phyloP scores from a whole-genome alignment of 1,140 invertebrate genomes.

The Mycetomoellerius zeteki region DNA sequence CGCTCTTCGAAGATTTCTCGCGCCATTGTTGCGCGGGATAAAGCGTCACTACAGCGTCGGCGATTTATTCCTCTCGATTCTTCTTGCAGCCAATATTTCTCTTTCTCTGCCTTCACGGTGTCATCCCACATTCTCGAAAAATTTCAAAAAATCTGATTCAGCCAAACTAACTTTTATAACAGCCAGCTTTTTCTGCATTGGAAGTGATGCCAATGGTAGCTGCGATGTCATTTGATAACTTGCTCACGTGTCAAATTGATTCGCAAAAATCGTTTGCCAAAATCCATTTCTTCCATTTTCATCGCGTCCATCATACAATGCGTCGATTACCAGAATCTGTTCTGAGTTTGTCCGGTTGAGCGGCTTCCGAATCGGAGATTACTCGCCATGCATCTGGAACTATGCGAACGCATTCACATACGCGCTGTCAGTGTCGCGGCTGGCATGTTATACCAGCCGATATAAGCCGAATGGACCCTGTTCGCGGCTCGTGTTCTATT shows the following conservation, averaged over 20 bases:
- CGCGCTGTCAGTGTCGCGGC: slow-evolving; percentile 1
- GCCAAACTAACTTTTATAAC: background rate
- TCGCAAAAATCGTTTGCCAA: slow-evolving; percentile 12
- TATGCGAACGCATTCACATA: slow-evolving; percentile 25
- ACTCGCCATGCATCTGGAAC: slow-evolving; percentile 63
- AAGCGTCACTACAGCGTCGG: slow-evolving; percentile 48
- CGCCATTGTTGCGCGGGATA: slow-evolving; percentile 71
- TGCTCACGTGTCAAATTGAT: slow-evolving; percentile 26
- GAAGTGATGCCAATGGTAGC: background rate
- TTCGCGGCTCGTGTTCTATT: slow-evolving; percentile 54
- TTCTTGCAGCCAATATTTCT: slow-evolving; percentile 42
- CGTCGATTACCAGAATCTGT: slow-evolving; percentile 50
- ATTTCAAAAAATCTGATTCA: background rate
- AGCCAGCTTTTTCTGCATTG: background rate
- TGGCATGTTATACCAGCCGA: slow-evolving; percentile 58
- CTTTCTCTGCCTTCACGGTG: slow-evolving; percentile 9
- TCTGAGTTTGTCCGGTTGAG: slow-evolving; percentile 11
- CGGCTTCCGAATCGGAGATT: slow-evolving; percentile 68
- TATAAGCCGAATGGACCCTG: slow-evolving; percentile 58
- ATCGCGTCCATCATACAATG: slow-evolving; percentile 2
- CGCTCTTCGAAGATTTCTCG: slow-evolving; percentile 57
- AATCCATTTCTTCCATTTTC: slow-evolving; percentile 30
- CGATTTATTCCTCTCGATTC: slow-evolving; percentile 68
- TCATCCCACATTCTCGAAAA: slow-evolving; percentile 5
- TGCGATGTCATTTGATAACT: background rate